Percentiles rank a stretch among this genome's conserved stretches.
These are phyloP conservation scores for Lepeophtheirus nordmannii DNA, from an alignment of 2,888 invertebrate species.

Conservation along the genomic window DNA sequence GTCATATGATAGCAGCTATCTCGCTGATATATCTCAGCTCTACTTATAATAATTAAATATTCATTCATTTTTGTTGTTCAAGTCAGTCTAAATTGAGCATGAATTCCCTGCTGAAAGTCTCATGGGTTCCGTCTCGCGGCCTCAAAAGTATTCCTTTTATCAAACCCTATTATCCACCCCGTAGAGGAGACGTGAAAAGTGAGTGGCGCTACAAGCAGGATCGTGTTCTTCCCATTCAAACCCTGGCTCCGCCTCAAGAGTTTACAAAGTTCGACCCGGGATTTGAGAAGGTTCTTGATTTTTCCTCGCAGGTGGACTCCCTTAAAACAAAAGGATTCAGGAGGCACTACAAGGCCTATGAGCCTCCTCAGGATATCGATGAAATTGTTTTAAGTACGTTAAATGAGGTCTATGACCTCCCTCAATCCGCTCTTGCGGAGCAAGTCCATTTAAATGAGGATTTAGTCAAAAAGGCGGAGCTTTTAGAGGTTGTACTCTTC, in stretches of 20 bases:
- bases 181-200: not conserved
- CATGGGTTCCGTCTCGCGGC: not conserved
- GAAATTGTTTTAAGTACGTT: not conserved
- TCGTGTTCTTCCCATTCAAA: not conserved
- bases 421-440: not conserved
- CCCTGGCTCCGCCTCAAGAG: not conserved
- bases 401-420: not conserved
- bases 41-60: too few species aligned
- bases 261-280: not conserved
- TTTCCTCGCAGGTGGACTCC: not conserved
- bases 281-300: not conserved
- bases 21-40: too few species aligned
- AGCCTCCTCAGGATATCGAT: not conserved
- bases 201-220: not conserved
- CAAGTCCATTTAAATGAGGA: not conserved
- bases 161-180: conserved; percentile 2
- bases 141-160: not conserved
- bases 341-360: not conserved
- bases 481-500: too few species aligned
- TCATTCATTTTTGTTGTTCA: too few species aligned
- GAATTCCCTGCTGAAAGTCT: too few species aligned
- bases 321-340: not conserved
- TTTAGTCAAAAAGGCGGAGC: not conserved
- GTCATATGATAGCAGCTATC: too few species aligned
- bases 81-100: too few species aligned